Evolutionary conservation across 2,888 invertebrate species (phyloP).

Genomic region (Orthosia cruda): DNA sequence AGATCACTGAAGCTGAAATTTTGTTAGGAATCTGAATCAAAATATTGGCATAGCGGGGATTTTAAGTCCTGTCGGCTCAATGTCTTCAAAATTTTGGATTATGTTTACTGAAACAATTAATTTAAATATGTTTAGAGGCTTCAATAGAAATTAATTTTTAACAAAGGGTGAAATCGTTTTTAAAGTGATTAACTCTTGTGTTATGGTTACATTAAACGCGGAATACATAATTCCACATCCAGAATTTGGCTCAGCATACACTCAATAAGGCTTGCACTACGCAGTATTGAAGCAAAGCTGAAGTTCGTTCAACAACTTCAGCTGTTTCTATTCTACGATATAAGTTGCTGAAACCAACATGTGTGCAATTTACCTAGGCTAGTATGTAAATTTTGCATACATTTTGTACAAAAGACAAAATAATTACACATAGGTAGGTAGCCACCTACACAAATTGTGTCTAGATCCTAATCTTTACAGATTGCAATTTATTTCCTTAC

Average conservation of each 20-base stretch:
- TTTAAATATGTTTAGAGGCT: slow-evolving; percentile 12
- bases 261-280: background rate
- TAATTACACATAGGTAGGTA: background rate
- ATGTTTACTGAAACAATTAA: slow-evolving; percentile 31
- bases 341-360: slow-evolving; percentile 14
- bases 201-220: background rate
- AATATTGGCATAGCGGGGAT: slow-evolving; percentile 27
- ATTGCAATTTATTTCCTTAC: no score
- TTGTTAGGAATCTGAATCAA: slow-evolving; percentile 21
- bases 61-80: slow-evolving; percentile 14
- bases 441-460: background rate
- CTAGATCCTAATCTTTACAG: no score
- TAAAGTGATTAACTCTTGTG: background rate
- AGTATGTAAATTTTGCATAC: background rate
- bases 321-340: background rate
- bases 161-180: background rate
- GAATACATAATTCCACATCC: background rate
- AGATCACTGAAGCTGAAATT: slow-evolving; percentile 33
- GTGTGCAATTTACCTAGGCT: no score
- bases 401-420: background rate
- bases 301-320: slow-evolving; percentile 5
- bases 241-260: slow-evolving; percentile 9
- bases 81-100: slow-evolving; percentile 13
- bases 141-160: slow-evolving; percentile 8
- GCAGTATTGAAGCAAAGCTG: slow-evolving; percentile 9